Evolutionary conservation across 2,888 invertebrate genomes (phyloP).

Genomic region (Macroteleia sp.): DNA sequence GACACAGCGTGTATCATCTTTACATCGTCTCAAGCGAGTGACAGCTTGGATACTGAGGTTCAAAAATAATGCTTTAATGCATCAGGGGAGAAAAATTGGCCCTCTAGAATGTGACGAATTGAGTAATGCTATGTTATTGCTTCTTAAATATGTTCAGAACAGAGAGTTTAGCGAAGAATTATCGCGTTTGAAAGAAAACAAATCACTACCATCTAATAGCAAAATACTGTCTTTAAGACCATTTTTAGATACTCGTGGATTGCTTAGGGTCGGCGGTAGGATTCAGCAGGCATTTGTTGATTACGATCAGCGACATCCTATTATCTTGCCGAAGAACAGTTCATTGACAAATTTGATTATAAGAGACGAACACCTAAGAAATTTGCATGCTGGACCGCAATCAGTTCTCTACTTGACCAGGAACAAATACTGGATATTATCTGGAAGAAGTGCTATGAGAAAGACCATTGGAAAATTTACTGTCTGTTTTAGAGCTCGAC

Average conservation of each 20-base stretch:
- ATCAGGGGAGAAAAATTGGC: neutral
- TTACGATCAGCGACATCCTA: conserved; percentile 16
- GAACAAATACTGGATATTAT: neutral
- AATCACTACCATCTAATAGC: neutral
- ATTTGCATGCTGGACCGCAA: conserved; percentile 29
- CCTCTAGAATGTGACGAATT: neutral
- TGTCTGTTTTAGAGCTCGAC: neutral
- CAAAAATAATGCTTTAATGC: conserved; percentile 1
- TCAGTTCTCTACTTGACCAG: neutral
- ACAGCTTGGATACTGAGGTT: conserved; percentile 15
- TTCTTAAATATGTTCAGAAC: neutral
- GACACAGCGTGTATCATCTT: neutral
- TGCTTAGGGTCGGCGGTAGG: neutral
- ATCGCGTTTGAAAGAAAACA: neutral
- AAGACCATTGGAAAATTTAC: neutral
- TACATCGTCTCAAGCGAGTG: neutral
- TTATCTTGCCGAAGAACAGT: conserved; percentile 22
- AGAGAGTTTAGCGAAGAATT: neutral
- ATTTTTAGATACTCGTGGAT: neutral
- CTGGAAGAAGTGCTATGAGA: neutral
- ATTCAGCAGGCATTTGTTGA: neutral
- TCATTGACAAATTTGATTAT: conserved; percentile 24
- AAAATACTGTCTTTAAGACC: neutral
- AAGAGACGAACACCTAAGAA: conserved; percentile 12
- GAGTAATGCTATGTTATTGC: neutral